Base-by-base conservation (phyloP, 2,113 vertebrate species). In the Menura novaehollandiae region DNA sequence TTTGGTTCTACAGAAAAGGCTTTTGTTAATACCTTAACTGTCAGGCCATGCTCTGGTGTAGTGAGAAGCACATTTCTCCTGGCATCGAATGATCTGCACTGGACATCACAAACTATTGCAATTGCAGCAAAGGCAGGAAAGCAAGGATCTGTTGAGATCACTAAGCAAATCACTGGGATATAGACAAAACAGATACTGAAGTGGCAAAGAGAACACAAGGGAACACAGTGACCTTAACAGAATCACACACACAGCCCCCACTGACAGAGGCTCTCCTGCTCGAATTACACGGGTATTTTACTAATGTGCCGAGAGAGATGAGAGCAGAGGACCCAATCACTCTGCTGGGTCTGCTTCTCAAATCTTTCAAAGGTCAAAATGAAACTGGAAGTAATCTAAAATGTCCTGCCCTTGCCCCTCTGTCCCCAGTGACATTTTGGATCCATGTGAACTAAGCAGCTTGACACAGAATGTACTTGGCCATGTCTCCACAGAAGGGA, bases 341-440 rank as follows among this genome's bases (percentile, higher is more conserved):
- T 83, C 76, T 43, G 13, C 72, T 56, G 46, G 33, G 63, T 32
- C 46, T 56, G 32, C 55, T 93, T 41, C 64, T 49, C 71, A n/a
- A 67, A 30, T 22, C 86, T 75, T 84, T 15, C 90, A 84, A 89
- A 96, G 88, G 85, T 71, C 91, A 94, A 30, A 67, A 85, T 3
- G 35, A 88, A 71, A 64, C 33, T 74, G 44, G 64, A 56, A 90
- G 72, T 39, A 88, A 96, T 77, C 63, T 64, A 33, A 96, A 95
- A 52, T 30, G 56, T 35, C 47, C 92, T 86, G 60, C 72, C 67
- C n/a, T 68, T 88, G 55, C 33, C 24, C 20, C 22, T 86, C 32
- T 49, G 56, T 86, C 83, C 92, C 90, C 60, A 47, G 55, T 20
- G 85, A 60, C 47, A 30, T 51, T 91, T 66, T 77, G 88, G 73